Percentiles rank a stretch among this genome's conserved stretches.
phyloP scores from a whole-genome alignment of 1,140 invertebrate species.

The Lysiphlebus fabarum region DNA sequence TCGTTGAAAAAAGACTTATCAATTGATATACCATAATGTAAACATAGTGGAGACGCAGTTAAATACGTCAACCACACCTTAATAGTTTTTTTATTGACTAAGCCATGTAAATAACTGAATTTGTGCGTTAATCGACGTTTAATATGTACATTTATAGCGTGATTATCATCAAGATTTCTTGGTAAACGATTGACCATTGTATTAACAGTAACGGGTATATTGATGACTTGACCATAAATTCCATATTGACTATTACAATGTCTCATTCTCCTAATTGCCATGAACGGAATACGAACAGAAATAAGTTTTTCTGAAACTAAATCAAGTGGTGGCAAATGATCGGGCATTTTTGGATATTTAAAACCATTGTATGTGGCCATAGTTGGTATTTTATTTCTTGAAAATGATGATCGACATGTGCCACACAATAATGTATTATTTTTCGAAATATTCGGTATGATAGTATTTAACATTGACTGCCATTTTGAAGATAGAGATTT shows the following conservation, averaged over 20 bases:
- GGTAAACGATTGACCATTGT: slow-evolving; percentile 42
- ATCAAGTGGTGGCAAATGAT: slow-evolving; percentile 39
- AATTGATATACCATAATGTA: slow-evolving; percentile 21
- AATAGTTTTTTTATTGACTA: slow-evolving; percentile 22
- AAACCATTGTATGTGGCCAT: too few species aligned
- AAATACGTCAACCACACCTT: slow-evolving; percentile 29
- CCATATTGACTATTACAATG: slow-evolving; percentile 36
- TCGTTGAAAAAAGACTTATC: too few species aligned
- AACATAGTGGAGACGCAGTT: slow-evolving; percentile 26
- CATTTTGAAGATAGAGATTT: too few species aligned
- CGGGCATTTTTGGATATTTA: too few species aligned
- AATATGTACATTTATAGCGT: slow-evolving; percentile 36
- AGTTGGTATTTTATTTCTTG: too few species aligned
- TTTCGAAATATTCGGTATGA: too few species aligned
- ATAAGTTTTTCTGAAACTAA: slow-evolving; percentile 43
- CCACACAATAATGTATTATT: too few species aligned
- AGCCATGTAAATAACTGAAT: slow-evolving; percentile 25
- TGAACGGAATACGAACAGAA: slow-evolving; percentile 32
- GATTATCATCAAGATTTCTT: slow-evolving; percentile 39
- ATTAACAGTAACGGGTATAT: slow-evolving; percentile 42
- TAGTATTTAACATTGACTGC: too few species aligned
- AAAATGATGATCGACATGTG: too few species aligned
- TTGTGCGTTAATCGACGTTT: slow-evolving; percentile 35
- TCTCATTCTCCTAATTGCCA: slow-evolving; percentile 43
- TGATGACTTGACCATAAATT: slow-evolving; percentile 44